Evolutionary conservation across 2,113 vertebrate species (phyloP), one percentile per base, ranked within the genome.

Genomic region (Nyctereutes procyonoides): DNA sequence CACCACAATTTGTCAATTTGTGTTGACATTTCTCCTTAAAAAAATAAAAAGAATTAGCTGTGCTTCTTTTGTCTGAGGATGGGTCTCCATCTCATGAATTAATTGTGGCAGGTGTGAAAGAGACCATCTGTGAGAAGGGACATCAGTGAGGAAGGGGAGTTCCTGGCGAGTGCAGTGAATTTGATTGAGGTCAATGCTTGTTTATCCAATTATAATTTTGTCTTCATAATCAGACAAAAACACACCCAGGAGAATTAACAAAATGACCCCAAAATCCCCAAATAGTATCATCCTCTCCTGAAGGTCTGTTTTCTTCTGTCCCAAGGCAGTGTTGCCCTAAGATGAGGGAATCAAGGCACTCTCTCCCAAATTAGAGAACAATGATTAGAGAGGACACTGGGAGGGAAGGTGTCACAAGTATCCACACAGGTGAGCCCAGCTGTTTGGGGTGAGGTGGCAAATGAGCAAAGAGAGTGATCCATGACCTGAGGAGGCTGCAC

Each of bases 131-230:
- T 55, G 1, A 14, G 24, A 32, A 67, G 88, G 79, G 43, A 28
- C 0, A 16, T 26, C 26, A 6, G 0, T 13, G 16, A 43, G 35
- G 73, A 30, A 9, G 43, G 53, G 12, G 30, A 26, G 14, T 11
- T 11, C 22, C 38, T 10, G 0, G 0, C 8, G 0, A 4, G 5
- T 0, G 8, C 22, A 12, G 9, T 0, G 48, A 53, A 7, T 19
- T 3, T 0, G 4, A 38, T 22, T 6, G 14, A 0, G 20, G 24
- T 26, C 16, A 4, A 0, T 17, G 58, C 62, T 30, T 4, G 2
- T 17, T 16, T 1, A 1, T 28, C 17, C 9, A 8, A 3, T 17
- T 24, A 9, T 32, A 4, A 62, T 82, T 67, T 35, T 32, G n/a
- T 62, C 73, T 60, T 65, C 60, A 4, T 73, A 2, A 58, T 80